phyloP scores from a whole-genome alignment of 2,113 vertebrate genomes.

The Pelobates fuscus region DNA sequence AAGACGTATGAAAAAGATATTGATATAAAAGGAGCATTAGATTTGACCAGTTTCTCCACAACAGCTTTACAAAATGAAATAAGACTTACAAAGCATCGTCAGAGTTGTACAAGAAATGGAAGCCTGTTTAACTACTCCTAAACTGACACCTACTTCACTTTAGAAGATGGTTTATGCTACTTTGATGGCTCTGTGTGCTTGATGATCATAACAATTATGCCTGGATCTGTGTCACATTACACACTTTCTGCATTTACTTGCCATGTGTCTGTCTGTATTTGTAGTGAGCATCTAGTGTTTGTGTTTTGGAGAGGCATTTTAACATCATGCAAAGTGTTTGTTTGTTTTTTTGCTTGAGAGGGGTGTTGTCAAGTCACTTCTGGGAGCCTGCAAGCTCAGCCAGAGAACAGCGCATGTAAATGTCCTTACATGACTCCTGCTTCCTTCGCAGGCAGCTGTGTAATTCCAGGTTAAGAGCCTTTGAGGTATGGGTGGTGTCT shows the following conservation, averaged over 20 bases:
- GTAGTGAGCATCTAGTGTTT: neutral
- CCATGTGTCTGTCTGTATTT: neutral
- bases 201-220: neutral
- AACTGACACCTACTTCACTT: too few relatives aligned
- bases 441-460: constrained; percentile 45
- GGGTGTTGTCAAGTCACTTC: constrained; percentile 23
- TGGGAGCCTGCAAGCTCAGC: constrained; percentile 29
- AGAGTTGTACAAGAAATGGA: too few relatives aligned
- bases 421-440: constrained; percentile 45
- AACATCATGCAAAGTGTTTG: constrained; percentile 16
- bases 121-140: too few relatives aligned
- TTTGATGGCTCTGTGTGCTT: too few relatives aligned
- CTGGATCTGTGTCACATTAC: neutral
- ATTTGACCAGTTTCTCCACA: too few relatives aligned
- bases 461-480: constrained; percentile 21
- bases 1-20: too few relatives aligned
- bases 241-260: neutral
- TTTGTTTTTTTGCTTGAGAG: too few relatives aligned
- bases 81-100: too few relatives aligned
- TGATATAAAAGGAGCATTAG: too few relatives aligned
- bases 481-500: constrained; percentile 25
- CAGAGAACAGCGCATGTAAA: neutral
- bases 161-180: too few relatives aligned
- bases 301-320: neutral
- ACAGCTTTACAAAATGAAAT: too few relatives aligned